These are phyloP conservation scores for Ceratotherium simum DNA, from an alignment of 2,113 vertebrate genomes.

Conservation along the genomic window DNA sequence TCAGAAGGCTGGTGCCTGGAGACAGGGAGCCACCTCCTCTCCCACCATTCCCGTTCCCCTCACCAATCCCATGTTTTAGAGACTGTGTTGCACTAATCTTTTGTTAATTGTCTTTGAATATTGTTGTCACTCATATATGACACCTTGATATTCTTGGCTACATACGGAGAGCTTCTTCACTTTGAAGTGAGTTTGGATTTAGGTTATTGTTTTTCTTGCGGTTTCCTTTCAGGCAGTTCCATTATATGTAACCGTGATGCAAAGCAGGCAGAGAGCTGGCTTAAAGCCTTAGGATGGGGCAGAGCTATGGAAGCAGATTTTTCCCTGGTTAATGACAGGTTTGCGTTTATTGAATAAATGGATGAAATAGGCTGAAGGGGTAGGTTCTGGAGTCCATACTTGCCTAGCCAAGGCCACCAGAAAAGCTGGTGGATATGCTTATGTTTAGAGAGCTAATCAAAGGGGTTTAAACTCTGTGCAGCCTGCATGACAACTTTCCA, in stretches of 20 bases:
- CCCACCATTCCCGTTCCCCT: background rate
- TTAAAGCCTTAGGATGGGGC: background rate
- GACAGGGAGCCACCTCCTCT: background rate
- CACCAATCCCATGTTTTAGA: background rate
- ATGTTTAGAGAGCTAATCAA: slow-evolving; percentile 42
- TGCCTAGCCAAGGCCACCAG: background rate
- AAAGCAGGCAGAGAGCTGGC: slow-evolving; percentile 11
- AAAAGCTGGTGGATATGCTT: background rate
- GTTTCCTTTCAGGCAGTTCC: slow-evolving; percentile 62
- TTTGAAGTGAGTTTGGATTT: slow-evolving; percentile 70
- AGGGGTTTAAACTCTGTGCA: slow-evolving; percentile 28
- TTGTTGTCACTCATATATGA: background rate
- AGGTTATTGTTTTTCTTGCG: slow-evolving; percentile 39
- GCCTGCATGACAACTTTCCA: background rate
- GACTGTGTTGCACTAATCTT: background rate
- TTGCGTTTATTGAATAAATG: slow-evolving; percentile 44
- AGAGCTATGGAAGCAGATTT: background rate
- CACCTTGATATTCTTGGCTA: slow-evolving; percentile 30
- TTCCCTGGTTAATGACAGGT: background rate
- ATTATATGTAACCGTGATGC: background rate
- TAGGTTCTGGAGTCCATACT: background rate
- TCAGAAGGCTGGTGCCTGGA: background rate
- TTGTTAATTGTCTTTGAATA: background rate
- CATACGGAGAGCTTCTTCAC: slow-evolving; percentile 3
- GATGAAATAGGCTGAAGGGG: background rate